phyloP scores from a whole-genome alignment of 1,140 invertebrate species.

The Trichonephila clavipes region DNA sequence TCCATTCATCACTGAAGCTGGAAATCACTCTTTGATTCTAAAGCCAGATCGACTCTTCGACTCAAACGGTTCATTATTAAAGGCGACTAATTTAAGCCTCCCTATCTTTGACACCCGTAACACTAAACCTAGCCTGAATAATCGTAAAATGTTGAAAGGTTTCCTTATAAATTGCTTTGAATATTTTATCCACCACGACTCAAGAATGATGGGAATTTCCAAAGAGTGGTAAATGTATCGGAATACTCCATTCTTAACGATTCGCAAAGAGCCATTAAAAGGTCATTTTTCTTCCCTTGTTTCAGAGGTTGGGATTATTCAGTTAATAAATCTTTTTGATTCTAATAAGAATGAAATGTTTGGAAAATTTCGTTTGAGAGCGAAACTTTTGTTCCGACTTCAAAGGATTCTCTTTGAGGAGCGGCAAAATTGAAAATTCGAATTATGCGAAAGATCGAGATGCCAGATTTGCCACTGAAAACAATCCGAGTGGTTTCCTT shows the following conservation, averaged over 20 bases:
- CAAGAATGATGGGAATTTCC: constrained; percentile 1
- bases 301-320: neutral
- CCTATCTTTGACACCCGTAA: neutral
- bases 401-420: too few species aligned
- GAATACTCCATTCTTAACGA: neutral
- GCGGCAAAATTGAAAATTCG: too few species aligned
- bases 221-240: neutral
- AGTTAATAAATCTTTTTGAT: constrained; percentile 3
- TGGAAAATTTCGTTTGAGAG: too few species aligned
- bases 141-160: neutral
- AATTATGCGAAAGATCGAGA: too few species aligned
- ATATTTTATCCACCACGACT: neutral
- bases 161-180: neutral
- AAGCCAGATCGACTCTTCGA: too few species aligned
- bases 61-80: too few species aligned
- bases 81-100: too few species aligned
- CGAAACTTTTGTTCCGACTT: too few species aligned
- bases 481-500: too few species aligned
- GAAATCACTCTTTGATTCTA: too few species aligned
- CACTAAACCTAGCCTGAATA: neutral
- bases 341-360: neutral
- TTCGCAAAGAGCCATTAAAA: constrained; percentile 24
- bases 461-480: too few species aligned
- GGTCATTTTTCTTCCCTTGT: neutral
- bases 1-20: too few species aligned